phyloP scores from a whole-genome alignment of 2,888 invertebrate species.

The Lasioglossum calceatum region DNA sequence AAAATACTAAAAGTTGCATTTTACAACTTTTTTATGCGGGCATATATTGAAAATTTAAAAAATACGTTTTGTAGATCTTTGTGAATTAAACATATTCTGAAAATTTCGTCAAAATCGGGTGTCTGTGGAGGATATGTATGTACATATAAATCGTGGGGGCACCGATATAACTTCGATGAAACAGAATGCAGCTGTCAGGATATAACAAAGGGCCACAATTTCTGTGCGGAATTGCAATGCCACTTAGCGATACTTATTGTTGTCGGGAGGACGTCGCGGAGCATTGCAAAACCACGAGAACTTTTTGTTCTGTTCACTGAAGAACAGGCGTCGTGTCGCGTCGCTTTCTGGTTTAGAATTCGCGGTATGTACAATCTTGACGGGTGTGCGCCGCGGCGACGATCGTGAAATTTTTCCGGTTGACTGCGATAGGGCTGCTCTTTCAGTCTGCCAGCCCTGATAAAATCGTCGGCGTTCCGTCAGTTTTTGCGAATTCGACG shows the following conservation, averaged over 20 bases:
- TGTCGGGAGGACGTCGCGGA: not conserved
- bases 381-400: not conserved
- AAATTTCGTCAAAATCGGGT: not conserved
- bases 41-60: too few relatives aligned
- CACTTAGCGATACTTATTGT: not conserved
- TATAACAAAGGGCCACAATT: not conserved
- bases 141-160: not conserved
- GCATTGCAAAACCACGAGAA: not conserved
- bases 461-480: not conserved
- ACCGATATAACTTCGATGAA: not conserved
- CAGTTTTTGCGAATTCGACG: not conserved
- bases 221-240: not conserved
- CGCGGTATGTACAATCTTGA: not conserved
- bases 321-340: not conserved
- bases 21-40: too few relatives aligned
- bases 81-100: too few relatives aligned
- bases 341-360: conserved; percentile 8
- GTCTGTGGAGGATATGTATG: not conserved
- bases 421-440: not conserved
- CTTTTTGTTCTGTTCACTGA: not conserved
- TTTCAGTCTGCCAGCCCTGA: not conserved
- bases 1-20: too few relatives aligned
- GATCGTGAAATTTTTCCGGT: conserved; percentile 3
- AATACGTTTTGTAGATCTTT: too few relatives aligned
- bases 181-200: conserved; percentile 1